phyloP scores from a whole-genome alignment of 64 coral and sea anemone genomes.

The Montipora foliosa region DNA sequence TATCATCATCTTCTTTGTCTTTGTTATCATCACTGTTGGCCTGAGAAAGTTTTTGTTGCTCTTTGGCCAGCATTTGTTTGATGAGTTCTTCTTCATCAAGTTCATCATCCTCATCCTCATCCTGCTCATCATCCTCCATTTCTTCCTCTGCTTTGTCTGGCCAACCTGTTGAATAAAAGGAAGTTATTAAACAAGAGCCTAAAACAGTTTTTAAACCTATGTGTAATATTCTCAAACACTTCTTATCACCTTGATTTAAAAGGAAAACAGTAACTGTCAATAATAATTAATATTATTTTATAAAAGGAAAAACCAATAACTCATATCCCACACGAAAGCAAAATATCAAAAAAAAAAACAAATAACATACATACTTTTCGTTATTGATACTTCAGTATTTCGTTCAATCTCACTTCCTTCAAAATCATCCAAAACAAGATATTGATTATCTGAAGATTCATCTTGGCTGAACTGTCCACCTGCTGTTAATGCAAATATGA shows the following conservation, averaged over 20 bases:
- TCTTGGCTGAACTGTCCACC: conserved; percentile 1
- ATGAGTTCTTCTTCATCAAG: conserved; percentile 94
- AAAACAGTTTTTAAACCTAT: not conserved
- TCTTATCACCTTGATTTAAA: too few species aligned
- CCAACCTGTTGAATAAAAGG: not conserved
- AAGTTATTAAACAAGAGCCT: not conserved
- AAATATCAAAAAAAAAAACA: not conserved
- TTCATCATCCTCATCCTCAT: conserved; percentile 91
- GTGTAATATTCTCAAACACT: too few species aligned
- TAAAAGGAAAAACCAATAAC: not conserved
- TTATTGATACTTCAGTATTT: not conserved
- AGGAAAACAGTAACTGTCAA: too few species aligned
- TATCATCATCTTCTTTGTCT: not conserved
- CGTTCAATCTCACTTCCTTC: conserved; percentile 1
- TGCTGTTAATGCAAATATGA: not conserved
- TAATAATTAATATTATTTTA: too few species aligned
- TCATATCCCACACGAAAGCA: not conserved
- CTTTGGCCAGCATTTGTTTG: conserved; percentile 95
- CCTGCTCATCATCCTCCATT: conserved; percentile 39
- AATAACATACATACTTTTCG: conserved; percentile 25
- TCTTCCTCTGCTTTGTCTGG: conserved; percentile 40
- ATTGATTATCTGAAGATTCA: conserved; percentile 25
- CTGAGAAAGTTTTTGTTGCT: conserved; percentile 67
- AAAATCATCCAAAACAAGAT: conserved; percentile 37
- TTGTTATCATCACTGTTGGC: conserved; percentile 6